Conservation (phyloP, 2,113 vertebrate genomes). For the Ciconia boyciana region DNA sequence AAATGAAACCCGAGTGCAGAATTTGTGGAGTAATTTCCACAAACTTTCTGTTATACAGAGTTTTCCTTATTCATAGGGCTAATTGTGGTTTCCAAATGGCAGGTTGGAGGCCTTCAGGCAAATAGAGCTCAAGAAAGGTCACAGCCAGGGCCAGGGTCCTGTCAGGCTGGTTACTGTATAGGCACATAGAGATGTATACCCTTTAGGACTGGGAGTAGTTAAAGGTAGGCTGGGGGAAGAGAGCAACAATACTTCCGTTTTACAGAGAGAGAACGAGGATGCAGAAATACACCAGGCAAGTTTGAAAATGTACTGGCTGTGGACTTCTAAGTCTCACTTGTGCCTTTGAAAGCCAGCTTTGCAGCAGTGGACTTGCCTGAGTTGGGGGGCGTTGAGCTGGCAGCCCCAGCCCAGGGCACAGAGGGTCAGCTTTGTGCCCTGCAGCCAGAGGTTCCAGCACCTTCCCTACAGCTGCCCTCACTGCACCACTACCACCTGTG, state of each 20-base stretch:
- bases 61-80: background rate
- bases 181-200: background rate
- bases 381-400: background rate
- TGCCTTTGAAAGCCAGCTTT: background rate
- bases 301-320: background rate
- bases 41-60: background rate
- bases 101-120: background rate
- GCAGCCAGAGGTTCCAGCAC: background rate
- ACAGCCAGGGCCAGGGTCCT: background rate
- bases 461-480: background rate
- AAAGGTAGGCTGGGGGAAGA: background rate
- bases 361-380: background rate
- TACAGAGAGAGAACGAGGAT: background rate
- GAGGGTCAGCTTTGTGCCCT: background rate
- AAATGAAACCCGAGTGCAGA: background rate
- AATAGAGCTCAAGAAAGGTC: background rate
- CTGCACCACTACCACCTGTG: background rate
- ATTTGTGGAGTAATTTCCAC: background rate
- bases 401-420: background rate
- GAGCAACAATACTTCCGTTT: background rate
- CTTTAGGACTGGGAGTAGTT: background rate
- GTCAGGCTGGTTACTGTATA: background rate
- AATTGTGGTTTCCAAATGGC: background rate
- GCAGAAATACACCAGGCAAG: background rate
- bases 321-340: background rate